Evolutionary conservation across 2,113 vertebrate genomes (phyloP), one percentile per base, ranked within the genome.

Genomic region (Menidia beryllina): DNA sequence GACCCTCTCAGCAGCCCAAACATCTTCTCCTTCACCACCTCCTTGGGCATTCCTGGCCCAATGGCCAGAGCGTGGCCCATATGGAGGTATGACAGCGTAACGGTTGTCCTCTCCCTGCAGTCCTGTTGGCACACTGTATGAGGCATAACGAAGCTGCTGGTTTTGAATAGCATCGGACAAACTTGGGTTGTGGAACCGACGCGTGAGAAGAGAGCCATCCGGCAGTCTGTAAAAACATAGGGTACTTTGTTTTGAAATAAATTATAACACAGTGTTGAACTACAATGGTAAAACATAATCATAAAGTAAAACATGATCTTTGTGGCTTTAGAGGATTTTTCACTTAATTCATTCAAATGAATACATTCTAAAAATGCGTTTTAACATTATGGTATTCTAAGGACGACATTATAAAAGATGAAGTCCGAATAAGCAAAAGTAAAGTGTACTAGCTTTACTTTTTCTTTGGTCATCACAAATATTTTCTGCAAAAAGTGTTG

Each of bases 11-110:
- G 93, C 75, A 17, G 93, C 88, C 95, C 93, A 94, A 14, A 84
- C 64, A 13, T 94, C 93, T 30, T 94, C 93, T 56, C 86, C 89
- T 26, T 70, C 90, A 21, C 88, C 91, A 23, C 77, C 91, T 15
- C 79, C 91, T 55, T 56, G 83, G 27, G 82, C 77, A 54, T 91
- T 89, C 69, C 59, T 86, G 58, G 92, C 92, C 93, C 91, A 95
- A 79, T 95, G 94, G 60, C 94, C 93, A 52, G 91, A 92, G 21
- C 62, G 81, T 20, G 96, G 95, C 14, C 95, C 91, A 24, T 93
- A 96, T 13, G 97, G 96, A 75, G 93, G 91, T 55, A 97, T 94
- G 17, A 96, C 91, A 0, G 96, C 95, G 47, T 96, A 98, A 38
- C 93, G 92, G 19, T 94, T 94, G 41, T 91, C 88, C 63, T 86